Base-by-base conservation (phyloP, 2,113 vertebrate genomes). In the Oncorhynchus nerka region DNA sequence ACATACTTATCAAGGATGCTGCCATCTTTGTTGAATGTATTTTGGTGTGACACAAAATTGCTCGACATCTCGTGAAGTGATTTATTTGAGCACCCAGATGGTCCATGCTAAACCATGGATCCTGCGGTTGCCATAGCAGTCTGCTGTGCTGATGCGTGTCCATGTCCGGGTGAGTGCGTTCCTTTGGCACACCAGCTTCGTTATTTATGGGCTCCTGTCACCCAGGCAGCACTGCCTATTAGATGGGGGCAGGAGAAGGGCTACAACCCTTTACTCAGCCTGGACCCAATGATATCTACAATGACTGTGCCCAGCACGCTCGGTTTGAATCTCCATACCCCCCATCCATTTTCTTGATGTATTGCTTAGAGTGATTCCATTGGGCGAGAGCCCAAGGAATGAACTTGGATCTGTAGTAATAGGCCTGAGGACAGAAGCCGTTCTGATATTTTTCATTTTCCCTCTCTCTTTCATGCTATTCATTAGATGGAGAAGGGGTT, bases 171-270 rank as follows among this genome's bases (percentile, higher is more conserved):
- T 91, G 89, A 91, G 84, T 76, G 77, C 82, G 90, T 76, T 15
- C 90, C 83, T 49, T 70, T 83, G 80, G 77, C 85, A 78, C 49
- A n/a, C 69, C 34, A 78, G 83, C 81, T 84, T 81, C 88, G 89
- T 93, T 91, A 94, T 95, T 94, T 93, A 93, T 94, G 92, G 87
- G 84, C 81, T 80, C 86, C 88, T 93, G 90, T 92, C 92, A 92
- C 78, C 84, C 82, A 86, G 90, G 80, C 88, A 90, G 83, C 85
- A 85, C 81, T 89, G 88, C 85, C 87, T 89, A 87, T 89, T 88
- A 72, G n/a, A 15, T 61, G 16, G 57, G 86, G 88, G 84, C 87
- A 89, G 81, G 75, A 80, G 48, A 86, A 80, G 83, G 82, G 82
- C 85, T 81, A 55, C 82, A 80, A 90, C 90, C 92, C 92, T 91